phyloP scores from a whole-genome alignment of 2,113 vertebrate genomes.

The Corythoichthys haematopterus region DNA sequence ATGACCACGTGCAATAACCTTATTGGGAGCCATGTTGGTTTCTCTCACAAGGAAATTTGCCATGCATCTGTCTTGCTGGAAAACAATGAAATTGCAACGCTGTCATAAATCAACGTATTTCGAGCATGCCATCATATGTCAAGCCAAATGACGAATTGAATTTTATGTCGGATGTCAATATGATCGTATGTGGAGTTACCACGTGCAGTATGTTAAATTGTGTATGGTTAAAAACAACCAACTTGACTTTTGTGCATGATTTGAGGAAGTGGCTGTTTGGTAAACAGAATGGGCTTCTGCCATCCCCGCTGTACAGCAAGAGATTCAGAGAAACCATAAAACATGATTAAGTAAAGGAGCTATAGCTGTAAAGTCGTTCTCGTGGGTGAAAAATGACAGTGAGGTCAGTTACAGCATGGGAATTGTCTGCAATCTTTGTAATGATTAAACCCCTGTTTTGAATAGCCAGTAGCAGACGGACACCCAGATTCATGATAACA shows the following conservation, averaged over 20 bases:
- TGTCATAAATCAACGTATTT: no score
- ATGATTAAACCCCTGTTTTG: conserved; percentile 60
- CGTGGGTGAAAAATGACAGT: conserved; percentile 65
- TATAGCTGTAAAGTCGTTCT: conserved; percentile 54
- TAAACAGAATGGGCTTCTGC: conserved; percentile 46
- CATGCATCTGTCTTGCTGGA: no score
- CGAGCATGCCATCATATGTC: no score
- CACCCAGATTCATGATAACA: conserved; percentile 33
- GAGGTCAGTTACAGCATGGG: conserved; percentile 56
- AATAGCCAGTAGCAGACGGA: conserved; percentile 51
- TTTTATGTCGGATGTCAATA: no score
- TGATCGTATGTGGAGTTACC: no score
- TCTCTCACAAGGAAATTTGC: no score
- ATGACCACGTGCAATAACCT: no score
- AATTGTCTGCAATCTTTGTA: conserved; percentile 52
- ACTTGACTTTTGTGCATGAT: conserved; percentile 30
- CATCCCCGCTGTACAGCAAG: conserved; percentile 40
- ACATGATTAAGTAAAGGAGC: conserved; percentile 66
- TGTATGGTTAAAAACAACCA: conserved; percentile 1
- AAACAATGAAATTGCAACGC: no score
- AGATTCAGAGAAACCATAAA: conserved; percentile 61
- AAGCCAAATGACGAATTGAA: no score
- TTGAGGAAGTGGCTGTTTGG: conserved; percentile 41
- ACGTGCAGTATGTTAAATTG: not conserved
- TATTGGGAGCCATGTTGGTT: no score